phyloP scores from a whole-genome alignment of 1,140 invertebrate species.

The Aporrectodea caliginosa region DNA sequence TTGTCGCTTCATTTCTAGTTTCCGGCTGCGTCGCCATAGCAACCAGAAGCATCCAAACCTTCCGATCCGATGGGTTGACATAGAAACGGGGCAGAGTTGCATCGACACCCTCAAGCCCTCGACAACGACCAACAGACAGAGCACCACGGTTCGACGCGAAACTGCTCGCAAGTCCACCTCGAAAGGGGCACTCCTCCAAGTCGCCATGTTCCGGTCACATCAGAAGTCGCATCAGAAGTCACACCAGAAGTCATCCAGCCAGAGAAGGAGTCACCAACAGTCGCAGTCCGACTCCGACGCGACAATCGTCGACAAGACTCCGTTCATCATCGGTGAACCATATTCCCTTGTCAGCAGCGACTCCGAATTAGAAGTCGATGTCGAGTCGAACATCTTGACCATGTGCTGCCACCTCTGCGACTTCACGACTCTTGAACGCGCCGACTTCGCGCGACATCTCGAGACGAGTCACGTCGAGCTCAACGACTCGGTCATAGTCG shows the following conservation, averaged over 20 bases:
- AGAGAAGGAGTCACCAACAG: not conserved
- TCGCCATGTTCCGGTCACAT: not conserved
- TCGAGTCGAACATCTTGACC: not conserved
- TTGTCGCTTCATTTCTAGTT: constrained; percentile 3
- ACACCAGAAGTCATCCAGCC: not conserved
- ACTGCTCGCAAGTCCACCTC: constrained; percentile 4
- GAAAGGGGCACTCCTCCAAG: not conserved
- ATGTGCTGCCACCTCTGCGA: constrained; percentile 11
- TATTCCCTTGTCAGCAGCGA: not conserved
- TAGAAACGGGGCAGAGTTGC: not conserved
- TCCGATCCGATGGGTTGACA: constrained; percentile 20
- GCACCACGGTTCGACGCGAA: not conserved
- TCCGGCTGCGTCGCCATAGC: constrained; percentile 20
- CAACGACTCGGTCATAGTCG: not conserved
- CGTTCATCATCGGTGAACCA: not conserved
- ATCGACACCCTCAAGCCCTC: not conserved
- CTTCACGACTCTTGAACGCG: not conserved
- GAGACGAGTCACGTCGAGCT: not conserved
- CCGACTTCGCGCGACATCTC: not conserved
- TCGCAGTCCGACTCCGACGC: not conserved
- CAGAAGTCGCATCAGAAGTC: not conserved
- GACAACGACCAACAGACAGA: not conserved
- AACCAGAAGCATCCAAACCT: constrained; percentile 21
- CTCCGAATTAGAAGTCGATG: not conserved
- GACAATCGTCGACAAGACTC: not conserved